Base-by-base conservation (phyloP, 2,113 vertebrate species). In the Hydrochoerus hydrochaeris region DNA sequence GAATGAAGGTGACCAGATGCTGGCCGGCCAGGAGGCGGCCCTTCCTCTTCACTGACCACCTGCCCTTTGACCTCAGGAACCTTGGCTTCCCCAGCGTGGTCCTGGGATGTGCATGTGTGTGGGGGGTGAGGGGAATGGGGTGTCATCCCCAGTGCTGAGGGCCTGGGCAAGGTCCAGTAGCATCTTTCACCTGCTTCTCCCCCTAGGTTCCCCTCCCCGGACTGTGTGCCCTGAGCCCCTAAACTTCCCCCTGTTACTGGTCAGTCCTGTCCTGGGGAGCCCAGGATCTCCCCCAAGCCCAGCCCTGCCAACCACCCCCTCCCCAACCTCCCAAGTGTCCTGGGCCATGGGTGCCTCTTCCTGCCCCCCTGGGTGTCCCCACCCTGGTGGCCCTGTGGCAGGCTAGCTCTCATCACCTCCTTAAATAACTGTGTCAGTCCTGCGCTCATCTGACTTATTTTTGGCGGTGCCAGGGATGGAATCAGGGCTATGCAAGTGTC, bases 1-100 rank as follows among this genome's bases (percentile, higher is more conserved):
- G 24, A 35, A 24, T 6, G 3, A n/a, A 95, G 96, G 17, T 98
- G 98, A 9, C 69, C n/a, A 38, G 69, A 11, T 22, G 97, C 98
- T 16, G 54, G 10, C 49, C 49, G 11, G 58, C 65, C 32, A 24
- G 5, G 57, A 22, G n/a, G 19, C 6, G 3, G 16, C 1, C 38
- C 71, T 19, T 49, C 20, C 52, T 12, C 41, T 44, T 62, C 32
- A 71, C 81, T 28, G 32, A 32, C 3, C 32, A 54, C 41, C 22
- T 44, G 24, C 52, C 57, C 52, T 89, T 44, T 89, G 91, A 82
- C 85, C 73, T 49, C n/a, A 0, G 86, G 32, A 32, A 49, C 46
- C 65, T 20, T 13, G 41, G 71, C 97, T 97, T 98, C 30, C 35
- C 13, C 60, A 26, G 60, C 60, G 9, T 26, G 60, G 60, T 9